Evolutionary conservation across 2,888 invertebrate genomes (phyloP), one percentile per base, ranked within the genome.

Genomic region (Adelphocoris suturalis): DNA sequence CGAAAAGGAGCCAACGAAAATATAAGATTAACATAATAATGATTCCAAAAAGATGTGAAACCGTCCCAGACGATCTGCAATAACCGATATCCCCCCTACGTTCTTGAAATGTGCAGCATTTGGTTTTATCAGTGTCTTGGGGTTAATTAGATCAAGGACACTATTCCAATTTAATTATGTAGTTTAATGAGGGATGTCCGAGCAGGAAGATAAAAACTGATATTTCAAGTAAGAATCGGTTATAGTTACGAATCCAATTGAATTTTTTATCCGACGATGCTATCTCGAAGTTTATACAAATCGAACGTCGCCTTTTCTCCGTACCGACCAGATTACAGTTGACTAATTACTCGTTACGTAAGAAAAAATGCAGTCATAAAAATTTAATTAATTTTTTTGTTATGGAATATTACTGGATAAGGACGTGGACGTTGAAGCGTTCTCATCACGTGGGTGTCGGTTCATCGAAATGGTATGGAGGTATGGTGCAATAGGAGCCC

Each of bases 81-180:
- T 52, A 52, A 52, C 68, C 5, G 68, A 68, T 23, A 57, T 57
- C 57, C 16, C 0, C n/a, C 37, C 37, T 4, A 37, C 57, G 13
- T 68, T 23, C 68, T 68, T 23, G 23, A 68, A 68, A 23, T 23
- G 61, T 61, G 68, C 80, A 46, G 37, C 27, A 19, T 46, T 47
- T 46, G 12, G 37, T n/a, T 37, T n/a, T 80, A 46, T 80, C 82
- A 19, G 47, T 52, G 23, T 52, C 52, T 4, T 4, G 52, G 19
- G 52, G 82, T 48, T 82, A 52, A 82, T 23, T 27, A 52, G 52
- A 82, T 82, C 82, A 82, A 82, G 82, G 82, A 52, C 48, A 52
- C n/a, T 23, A 82, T 52, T 82, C 52, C 19, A 48, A 52, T 82
- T 82, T 82, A 82, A 82, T 82, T 82, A 55, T 52, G 52, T 28